These are phyloP conservation scores for Acanthochromis polyacanthus DNA, from an alignment of 2,113 vertebrate species.

Conservation along the genomic window DNA sequence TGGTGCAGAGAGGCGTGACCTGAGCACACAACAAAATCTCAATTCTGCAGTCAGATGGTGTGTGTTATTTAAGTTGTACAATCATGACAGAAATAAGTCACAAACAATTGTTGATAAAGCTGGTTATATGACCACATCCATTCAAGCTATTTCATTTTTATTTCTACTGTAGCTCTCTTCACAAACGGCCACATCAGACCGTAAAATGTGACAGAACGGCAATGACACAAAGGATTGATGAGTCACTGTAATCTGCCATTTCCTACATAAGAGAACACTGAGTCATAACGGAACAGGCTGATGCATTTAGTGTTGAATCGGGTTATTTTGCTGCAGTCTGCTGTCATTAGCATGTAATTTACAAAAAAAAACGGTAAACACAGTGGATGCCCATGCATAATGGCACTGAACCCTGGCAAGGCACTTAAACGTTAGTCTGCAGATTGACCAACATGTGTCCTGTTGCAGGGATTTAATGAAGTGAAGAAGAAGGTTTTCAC, in stretches of 20 bases:
- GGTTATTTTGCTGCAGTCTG: neutral
- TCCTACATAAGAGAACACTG: neutral
- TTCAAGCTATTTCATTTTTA: neutral
- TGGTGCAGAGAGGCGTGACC: neutral
- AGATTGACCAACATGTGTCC: neutral
- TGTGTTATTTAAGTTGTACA: neutral
- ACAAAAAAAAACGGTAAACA: conserved; percentile 10
- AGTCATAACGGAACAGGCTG: neutral
- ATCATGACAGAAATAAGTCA: neutral
- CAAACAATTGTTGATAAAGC: conserved; percentile 4
- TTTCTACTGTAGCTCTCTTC: conserved; percentile 5
- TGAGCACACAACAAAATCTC: neutral
- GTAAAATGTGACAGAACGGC: conserved; percentile 18
- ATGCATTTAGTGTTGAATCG: neutral
- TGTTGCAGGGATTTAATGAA: conserved; percentile 4
- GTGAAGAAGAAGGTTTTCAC: neutral
- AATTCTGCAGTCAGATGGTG: neutral
- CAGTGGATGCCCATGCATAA: neutral
- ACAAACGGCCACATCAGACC: conserved; percentile 1
- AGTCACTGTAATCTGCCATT: conserved; percentile 12
- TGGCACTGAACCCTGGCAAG: neutral
- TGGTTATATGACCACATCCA: neutral
- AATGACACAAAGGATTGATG: conserved; percentile 7
- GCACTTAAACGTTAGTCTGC: neutral
- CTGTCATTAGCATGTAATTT: conserved; percentile 8